These are phyloP conservation scores for Alviniconcha marisindica DNA, from an alignment of 1,140 invertebrate species.

Conservation along the genomic window DNA sequence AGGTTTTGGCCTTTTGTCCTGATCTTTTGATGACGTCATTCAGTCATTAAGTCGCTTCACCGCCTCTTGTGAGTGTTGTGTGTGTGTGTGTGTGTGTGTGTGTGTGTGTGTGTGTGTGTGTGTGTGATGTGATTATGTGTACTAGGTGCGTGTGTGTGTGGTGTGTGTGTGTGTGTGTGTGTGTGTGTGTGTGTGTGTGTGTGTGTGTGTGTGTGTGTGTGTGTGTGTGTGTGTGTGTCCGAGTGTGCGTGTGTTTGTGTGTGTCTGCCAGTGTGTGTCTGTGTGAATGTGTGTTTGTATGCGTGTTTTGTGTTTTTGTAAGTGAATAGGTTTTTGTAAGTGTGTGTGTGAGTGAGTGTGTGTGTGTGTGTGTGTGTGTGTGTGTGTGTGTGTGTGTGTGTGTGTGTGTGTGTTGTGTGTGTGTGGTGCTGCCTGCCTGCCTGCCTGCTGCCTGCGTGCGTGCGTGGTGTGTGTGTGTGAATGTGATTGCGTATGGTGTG, in stretches of 20 bases:
- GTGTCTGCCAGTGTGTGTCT: not conserved
- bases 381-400: not conserved
- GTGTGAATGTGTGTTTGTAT: not conserved
- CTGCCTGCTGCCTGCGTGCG: not conserved
- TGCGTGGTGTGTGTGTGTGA: no score
- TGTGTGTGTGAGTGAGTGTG: conserved; percentile 5
- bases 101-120: no score
- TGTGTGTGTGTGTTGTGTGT: not conserved
- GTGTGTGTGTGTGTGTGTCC: conserved; percentile 4
- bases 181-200: not conserved
- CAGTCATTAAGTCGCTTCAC: no score
- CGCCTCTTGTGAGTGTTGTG: no score
- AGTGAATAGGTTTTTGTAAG: not conserved
- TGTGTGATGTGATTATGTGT: no score
- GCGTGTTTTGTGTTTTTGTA: not conserved
- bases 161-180: no score
- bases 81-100: no score
- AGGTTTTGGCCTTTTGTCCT: no score
- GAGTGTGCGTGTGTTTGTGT: not conserved
- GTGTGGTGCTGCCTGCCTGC: not conserved
- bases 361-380: not conserved
- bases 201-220: conserved; percentile 4
- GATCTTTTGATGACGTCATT: no score
- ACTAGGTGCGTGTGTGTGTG: no score
- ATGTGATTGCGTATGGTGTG: no score